These are phyloP conservation scores for Drosophila nebulosa DNA, from an alignment of 1,140 invertebrate species.

Conservation along the genomic window DNA sequence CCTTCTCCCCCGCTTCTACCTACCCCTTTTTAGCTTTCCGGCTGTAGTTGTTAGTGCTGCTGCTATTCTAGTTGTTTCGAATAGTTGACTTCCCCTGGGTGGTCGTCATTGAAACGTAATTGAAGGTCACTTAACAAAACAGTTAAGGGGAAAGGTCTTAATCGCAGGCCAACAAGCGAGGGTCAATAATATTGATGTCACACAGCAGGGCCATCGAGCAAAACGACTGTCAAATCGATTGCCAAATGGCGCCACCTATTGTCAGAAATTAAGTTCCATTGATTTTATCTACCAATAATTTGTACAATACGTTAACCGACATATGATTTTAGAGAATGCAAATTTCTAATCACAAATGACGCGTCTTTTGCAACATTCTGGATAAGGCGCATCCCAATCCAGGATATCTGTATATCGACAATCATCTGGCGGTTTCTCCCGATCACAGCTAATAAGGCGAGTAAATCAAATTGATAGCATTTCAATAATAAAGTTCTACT, in stretches of 20 bases:
- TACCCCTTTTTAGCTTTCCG: slow-evolving; percentile 53
- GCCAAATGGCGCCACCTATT: not conserved
- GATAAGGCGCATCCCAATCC: slow-evolving; percentile 22
- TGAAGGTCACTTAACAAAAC: not conserved
- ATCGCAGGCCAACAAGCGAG: not conserved
- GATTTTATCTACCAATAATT: not conserved
- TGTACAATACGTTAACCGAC: not conserved
- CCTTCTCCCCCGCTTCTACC: not conserved
- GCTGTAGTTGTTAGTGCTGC: slow-evolving; percentile 1
- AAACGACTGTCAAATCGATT: not conserved
- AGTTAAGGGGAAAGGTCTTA: not conserved
- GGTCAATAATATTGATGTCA: not conserved
- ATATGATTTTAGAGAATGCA: not conserved
- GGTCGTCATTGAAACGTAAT: slow-evolving; percentile 21
- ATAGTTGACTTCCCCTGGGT: slow-evolving; percentile 27
- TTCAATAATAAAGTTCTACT: not conserved
- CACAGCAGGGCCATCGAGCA: not conserved
- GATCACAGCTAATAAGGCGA: slow-evolving; percentile 30
- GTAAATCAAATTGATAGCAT: not conserved
- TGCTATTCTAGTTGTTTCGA: slow-evolving; percentile 36
- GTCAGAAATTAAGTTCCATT: not conserved
- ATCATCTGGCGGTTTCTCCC: not conserved
- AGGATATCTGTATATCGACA: slow-evolving; percentile 21
- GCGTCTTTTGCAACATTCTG: slow-evolving; percentile 39
- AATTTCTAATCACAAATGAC: slow-evolving; percentile 29